Evolutionary conservation across 2,888 invertebrate genomes (phyloP).

Genomic region (Cheilosia urbana): DNA sequence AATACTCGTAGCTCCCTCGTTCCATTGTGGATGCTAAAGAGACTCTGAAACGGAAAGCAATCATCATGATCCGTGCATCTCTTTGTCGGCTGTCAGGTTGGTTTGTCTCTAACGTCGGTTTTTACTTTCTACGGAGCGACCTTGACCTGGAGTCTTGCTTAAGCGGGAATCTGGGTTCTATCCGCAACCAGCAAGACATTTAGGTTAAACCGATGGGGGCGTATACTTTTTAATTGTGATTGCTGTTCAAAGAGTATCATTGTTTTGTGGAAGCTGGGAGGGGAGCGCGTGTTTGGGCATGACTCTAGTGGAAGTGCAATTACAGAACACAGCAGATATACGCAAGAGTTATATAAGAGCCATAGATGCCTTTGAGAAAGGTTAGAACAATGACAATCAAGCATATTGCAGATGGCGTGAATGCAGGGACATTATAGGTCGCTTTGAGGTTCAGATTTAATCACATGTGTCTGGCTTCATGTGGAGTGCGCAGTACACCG

Average conservation of each 20-base stretch:
- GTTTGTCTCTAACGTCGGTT: slow-evolving; percentile 13
- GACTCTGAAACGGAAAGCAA: slow-evolving; percentile 49
- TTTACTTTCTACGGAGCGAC: slow-evolving; percentile 30
- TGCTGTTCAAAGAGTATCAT: slow-evolving; percentile 10
- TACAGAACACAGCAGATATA: not conserved
- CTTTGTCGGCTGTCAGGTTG: slow-evolving; percentile 10
- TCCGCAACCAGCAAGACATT: slow-evolving; percentile 40
- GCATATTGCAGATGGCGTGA: not conserved
- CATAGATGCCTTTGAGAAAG: not conserved
- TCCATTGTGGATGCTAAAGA: slow-evolving; percentile 26
- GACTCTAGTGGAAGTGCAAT: slow-evolving; percentile 7
- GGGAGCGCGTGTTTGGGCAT: not conserved
- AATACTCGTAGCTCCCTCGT: not conserved
- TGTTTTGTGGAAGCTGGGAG: slow-evolving; percentile 14
- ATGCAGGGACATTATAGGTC: not conserved
- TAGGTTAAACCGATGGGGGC: slow-evolving; percentile 11
- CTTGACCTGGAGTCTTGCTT: slow-evolving; percentile 35
- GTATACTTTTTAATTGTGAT: slow-evolving; percentile 47
- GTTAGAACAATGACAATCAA: slow-evolving; percentile 10
- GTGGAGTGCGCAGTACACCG: too few relatives aligned
- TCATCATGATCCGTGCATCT: slow-evolving; percentile 45
- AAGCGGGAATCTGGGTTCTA: slow-evolving; percentile 5
- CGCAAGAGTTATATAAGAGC: not conserved
- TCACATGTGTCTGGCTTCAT: slow-evolving; percentile 10
- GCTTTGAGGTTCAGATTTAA: slow-evolving; percentile 26